A percentile compares a stretch with the other conserved stretches of the same genome.
phyloP scores from a whole-genome alignment of 2,888 invertebrate genomes.

The Falcaria lacertinaria region DNA sequence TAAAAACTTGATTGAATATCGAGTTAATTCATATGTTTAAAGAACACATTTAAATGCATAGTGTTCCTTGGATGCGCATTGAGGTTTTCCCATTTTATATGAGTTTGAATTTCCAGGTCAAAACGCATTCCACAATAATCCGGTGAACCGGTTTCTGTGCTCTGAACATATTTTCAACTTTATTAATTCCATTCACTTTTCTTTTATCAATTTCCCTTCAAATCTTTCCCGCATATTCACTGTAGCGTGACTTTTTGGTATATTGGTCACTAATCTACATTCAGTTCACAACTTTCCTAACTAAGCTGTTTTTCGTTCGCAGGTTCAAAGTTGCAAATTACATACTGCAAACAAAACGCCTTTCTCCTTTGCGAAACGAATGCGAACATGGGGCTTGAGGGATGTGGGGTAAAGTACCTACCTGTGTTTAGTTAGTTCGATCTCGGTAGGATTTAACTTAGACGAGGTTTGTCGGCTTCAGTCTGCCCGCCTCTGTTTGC shows the following conservation, averaged over 20 bases:
- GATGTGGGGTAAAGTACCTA: no score
- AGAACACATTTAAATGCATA: no score
- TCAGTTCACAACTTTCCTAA: background rate
- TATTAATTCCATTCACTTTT: background rate
- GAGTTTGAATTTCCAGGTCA: no score
- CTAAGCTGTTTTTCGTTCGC: background rate
- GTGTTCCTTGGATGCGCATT: no score
- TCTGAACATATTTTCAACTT: background rate
- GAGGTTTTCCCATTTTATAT: no score
- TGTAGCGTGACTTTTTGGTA: background rate
- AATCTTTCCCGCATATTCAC: background rate
- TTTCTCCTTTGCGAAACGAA: no score
- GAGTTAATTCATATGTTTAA: no score
- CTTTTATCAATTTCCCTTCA: background rate
- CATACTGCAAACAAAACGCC: no score
- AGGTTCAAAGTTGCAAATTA: background rate
- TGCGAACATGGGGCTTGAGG: background rate
- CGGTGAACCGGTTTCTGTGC: no score
- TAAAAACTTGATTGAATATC: no score
- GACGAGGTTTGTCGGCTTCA: constrained; percentile 23
- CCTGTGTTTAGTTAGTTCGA: constrained; percentile 9
- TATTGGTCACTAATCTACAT: background rate
- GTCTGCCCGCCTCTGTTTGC: constrained; percentile 33
- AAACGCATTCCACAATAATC: background rate
- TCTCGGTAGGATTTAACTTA: constrained; percentile 29